phyloP scores from a whole-genome alignment of 1,140 invertebrate genomes.

The Nymphalis io region DNA sequence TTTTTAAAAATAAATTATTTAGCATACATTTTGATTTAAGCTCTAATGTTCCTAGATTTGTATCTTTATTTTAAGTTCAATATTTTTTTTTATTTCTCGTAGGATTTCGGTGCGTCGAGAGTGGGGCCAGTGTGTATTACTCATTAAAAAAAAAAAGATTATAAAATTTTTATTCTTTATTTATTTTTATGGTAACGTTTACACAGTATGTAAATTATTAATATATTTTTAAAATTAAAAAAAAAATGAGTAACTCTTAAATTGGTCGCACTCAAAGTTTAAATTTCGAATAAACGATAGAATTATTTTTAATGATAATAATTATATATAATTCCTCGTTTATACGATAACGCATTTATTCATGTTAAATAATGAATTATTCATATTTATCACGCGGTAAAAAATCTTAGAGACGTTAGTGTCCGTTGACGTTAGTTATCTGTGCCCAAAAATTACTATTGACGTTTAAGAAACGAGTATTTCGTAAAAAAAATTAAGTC shows the following conservation, averaged over 20 bases:
- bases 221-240: slow-evolving; percentile 12
- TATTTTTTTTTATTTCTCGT: slow-evolving; percentile 10
- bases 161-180: not conserved
- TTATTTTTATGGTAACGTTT: not conserved
- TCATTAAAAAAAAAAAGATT: not conserved
- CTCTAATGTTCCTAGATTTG: slow-evolving; percentile 76
- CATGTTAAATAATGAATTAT: slow-evolving; percentile 51
- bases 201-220: not conserved
- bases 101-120: slow-evolving; percentile 41
- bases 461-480: not conserved
- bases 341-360: slow-evolving; percentile 65
- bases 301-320: slow-evolving; percentile 39
- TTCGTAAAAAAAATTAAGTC: slow-evolving; percentile 14
- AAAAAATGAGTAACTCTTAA: slow-evolving; percentile 31
- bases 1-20: slow-evolving; percentile 68
- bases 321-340: slow-evolving; percentile 47
- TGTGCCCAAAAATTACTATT: slow-evolving; percentile 24
- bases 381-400: slow-evolving; percentile 45
- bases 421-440: no score
- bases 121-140: slow-evolving; percentile 13
- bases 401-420: slow-evolving; percentile 20
- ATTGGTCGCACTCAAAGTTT: slow-evolving; percentile 19
- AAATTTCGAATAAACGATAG: slow-evolving; percentile 47
- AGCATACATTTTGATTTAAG: slow-evolving; percentile 67
- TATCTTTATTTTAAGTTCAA: slow-evolving; percentile 64